phyloP scores from a whole-genome alignment of 1,140 invertebrate genomes.

The Cotesia typhae region DNA sequence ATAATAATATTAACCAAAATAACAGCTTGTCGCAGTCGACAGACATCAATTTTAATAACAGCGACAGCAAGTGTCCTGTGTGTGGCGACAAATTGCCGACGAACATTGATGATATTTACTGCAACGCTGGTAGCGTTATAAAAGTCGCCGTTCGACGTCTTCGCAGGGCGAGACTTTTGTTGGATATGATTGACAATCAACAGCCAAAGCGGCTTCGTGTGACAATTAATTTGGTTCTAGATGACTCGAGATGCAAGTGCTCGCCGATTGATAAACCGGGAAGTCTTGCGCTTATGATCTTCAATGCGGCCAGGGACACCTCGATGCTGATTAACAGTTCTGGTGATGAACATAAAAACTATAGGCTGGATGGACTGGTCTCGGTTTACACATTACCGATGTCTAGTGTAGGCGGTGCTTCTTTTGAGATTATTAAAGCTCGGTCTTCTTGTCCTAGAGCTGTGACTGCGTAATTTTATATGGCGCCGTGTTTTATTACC shows the following conservation, averaged over 20 bases:
- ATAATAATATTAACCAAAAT: too few species aligned
- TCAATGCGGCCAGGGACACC: background rate
- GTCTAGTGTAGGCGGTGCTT: constrained; percentile 38
- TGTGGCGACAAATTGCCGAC: constrained; percentile 53
- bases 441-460: constrained; percentile 39
- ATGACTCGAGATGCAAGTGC: constrained; percentile 51
- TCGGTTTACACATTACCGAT: constrained; percentile 31
- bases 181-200: constrained; percentile 45
- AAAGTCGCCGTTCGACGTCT: constrained; percentile 57
- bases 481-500: background rate
- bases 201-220: constrained; percentile 46
- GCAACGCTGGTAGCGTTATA: constrained; percentile 50
- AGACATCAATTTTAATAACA: background rate
- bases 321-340: constrained; percentile 38
- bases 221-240: constrained; percentile 49
- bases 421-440: constrained; percentile 42
- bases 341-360: constrained; percentile 41
- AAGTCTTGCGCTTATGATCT: constrained; percentile 48
- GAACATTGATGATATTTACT: constrained; percentile 54
- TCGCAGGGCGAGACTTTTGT: constrained; percentile 51
- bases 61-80: constrained; percentile 48
- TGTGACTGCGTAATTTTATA: constrained; percentile 13
- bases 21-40: too few species aligned
- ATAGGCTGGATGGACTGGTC: constrained; percentile 31
- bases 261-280: constrained; percentile 53